Percentiles rank a stretch among this genome's conserved stretches.
These are phyloP conservation scores for Erpetoichthys calabaricus DNA, from an alignment of 2,797 vertebrate species.

Conservation along the genomic window DNA sequence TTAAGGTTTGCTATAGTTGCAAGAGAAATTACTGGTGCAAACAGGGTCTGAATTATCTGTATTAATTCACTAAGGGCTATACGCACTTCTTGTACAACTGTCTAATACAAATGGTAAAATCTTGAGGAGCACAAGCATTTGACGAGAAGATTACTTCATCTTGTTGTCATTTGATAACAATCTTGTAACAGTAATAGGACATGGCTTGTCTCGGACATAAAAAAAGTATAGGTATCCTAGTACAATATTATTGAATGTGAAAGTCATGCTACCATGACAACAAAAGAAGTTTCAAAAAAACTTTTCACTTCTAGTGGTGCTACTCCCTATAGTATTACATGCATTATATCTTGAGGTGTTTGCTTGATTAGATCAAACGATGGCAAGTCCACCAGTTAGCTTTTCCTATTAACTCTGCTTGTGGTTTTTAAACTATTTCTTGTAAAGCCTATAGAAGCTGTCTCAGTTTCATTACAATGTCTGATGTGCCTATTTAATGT, in stretches of 20 bases:
- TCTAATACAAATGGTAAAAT: conserved; percentile 10
- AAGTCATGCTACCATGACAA: conserved; percentile 10
- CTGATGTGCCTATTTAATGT: conserved; percentile 5
- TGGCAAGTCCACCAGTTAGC: conserved; percentile 12
- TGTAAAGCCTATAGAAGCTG: conserved; percentile 9
- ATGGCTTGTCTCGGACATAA: conserved; percentile 5
- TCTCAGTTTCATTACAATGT: conserved; percentile 11
- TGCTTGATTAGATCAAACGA: conserved; percentile 13
- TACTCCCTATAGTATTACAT: conserved; percentile 12
- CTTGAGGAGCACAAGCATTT: conserved; percentile 12
- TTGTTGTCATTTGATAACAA: conserved; percentile 13
- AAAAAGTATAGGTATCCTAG: conserved; percentile 3
- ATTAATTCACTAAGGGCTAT: conserved; percentile 9
- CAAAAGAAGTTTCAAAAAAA: not conserved
- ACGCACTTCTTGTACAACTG: conserved; percentile 7
- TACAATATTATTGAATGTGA: conserved; percentile 8
- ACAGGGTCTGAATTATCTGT: not conserved
- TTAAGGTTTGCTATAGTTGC: not conserved
- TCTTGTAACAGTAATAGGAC: conserved; percentile 4
- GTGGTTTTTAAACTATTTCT: conserved; percentile 9
- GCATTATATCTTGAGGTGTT: conserved; percentile 15
- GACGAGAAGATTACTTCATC: conserved; percentile 11
- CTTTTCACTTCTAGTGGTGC: conserved; percentile 8
- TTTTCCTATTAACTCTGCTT: conserved; percentile 9
- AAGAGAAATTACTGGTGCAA: conserved; percentile 10